A percentile compares a stretch with the other conserved stretches of the same genome.
Evolutionary conservation across 2,797 vertebrate species (phyloP).

Genomic region (Coreius guichenoti): DNA sequence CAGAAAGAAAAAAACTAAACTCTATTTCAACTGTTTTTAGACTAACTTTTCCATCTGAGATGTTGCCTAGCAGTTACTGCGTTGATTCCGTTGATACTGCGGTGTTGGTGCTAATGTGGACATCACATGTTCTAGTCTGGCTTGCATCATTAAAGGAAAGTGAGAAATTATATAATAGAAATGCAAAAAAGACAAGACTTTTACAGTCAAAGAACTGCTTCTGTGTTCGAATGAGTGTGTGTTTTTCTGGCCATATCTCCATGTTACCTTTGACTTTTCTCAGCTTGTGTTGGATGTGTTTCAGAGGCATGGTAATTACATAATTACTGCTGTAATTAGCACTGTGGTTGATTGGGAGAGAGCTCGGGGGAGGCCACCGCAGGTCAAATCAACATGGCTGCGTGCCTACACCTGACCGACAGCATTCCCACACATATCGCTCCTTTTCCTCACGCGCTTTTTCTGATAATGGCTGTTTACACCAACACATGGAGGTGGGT

Average conservation of each 20-base stretch:
- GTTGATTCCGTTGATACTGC: neutral
- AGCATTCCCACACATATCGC: constrained; percentile 49
- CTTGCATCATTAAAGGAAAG: neutral
- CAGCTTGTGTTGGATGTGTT: constrained; percentile 66
- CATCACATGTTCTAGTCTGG: neutral
- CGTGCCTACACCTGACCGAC: constrained; percentile 65
- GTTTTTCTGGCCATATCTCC: constrained; percentile 49
- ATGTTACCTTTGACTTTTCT: constrained; percentile 60
- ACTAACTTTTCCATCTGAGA: neutral
- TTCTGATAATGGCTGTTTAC: constrained; percentile 50
- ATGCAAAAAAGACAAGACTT: neutral
- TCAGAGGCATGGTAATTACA: constrained; percentile 71
- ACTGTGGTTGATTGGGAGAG: constrained; percentile 72
- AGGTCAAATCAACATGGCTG: constrained; percentile 60
- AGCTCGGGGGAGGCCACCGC: constrained; percentile 59
- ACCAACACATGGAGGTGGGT: constrained; percentile 41
- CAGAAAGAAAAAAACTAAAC: neutral
- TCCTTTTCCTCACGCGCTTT: constrained; percentile 21
- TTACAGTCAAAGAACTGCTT: neutral
- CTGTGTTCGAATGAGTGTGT: constrained; percentile 25
- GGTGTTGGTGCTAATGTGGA: neutral
- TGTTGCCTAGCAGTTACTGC: neutral
- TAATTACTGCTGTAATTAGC: constrained; percentile 75
- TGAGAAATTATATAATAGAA: neutral
- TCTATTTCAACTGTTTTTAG: neutral